Conservation (phyloP, 2,797 vertebrate species). For the Cygnus olor region DNA sequence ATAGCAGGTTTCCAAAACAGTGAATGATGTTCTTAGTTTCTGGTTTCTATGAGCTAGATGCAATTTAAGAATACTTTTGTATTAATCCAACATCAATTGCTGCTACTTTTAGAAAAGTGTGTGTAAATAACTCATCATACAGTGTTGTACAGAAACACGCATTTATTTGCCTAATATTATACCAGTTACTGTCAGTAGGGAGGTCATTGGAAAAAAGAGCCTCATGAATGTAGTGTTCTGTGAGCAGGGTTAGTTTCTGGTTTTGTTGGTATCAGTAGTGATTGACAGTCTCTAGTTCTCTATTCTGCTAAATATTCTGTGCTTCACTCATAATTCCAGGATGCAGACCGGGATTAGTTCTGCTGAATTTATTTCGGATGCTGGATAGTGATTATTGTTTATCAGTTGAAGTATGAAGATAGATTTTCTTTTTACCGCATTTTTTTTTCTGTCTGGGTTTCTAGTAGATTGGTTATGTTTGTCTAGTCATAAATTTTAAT, state of each 20-base stretch:
- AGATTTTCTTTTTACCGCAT: neutral
- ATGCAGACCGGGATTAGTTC: neutral
- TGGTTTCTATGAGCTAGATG: neutral
- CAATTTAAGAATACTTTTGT: neutral
- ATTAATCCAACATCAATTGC: neutral
- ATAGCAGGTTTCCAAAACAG: slow-evolving; percentile 7
- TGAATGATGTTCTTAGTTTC: slow-evolving; percentile 2
- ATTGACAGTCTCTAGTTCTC: neutral
- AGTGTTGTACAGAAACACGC: neutral
- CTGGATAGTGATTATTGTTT: neutral
- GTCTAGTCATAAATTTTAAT: neutral
- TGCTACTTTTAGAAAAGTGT: neutral
- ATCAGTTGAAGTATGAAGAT: neutral
- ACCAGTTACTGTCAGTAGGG: neutral
- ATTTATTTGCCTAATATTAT: neutral
- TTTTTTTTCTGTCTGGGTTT: neutral
- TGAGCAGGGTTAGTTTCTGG: neutral
- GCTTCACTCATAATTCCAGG: neutral
- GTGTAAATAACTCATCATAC: neutral
- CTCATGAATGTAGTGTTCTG: neutral
- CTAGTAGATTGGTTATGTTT: neutral
- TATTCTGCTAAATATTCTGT: neutral
- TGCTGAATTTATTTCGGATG: neutral
- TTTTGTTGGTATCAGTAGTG: neutral
- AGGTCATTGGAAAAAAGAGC: neutral